Base-by-base conservation (phyloP, 2,888 invertebrate genomes). In the Antheraea assamensis region DNA sequence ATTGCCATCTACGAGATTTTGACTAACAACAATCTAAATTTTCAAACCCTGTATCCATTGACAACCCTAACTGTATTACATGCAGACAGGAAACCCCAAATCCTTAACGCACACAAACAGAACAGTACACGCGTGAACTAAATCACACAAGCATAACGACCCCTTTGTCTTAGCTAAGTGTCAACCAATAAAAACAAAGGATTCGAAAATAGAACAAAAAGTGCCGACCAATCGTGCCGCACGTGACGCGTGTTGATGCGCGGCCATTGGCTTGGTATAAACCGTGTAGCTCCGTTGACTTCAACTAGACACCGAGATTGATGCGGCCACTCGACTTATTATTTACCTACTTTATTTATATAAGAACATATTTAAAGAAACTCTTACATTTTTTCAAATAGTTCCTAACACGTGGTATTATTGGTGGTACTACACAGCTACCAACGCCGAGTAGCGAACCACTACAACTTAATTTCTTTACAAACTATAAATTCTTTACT, bases 121-220 rank as follows among this genome's bases (percentile, higher is more conserved):
- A 79, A 76, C 74, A 74, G 76, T 78, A 81, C 82, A 84, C 74
- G 70, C 72, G 35, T 71, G 84, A 83, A 85, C 87, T 88, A 88
- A 89, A 88, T 87, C 87, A 81, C 85, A 92, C 90, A 91, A 92
- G 90, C 78, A 82, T 78, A 82, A 84, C 88, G 92, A 90, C 93
- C 94, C 94, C 94, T 93, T 94, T 94, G 94, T 94, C 94, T 94
- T 94, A 94, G 92, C 92, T 93, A 94, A 94, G 94, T 94, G 94
- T 94, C 94, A 94, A 94, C 94, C 94, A 94, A 94, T 94, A 94
- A 94, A 94, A 94, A 94, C 94, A 94, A 94, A 94, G 94, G 94
- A 93, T 92, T 91, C 89, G 88, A 92, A 94, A 93, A 93, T 92
- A 91, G 92, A 93, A 94, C 94, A 94, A 94, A 94, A 94, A 94